Base-by-base conservation (phyloP, 2,113 vertebrate genomes). In the Cinclus mexicanus region DNA sequence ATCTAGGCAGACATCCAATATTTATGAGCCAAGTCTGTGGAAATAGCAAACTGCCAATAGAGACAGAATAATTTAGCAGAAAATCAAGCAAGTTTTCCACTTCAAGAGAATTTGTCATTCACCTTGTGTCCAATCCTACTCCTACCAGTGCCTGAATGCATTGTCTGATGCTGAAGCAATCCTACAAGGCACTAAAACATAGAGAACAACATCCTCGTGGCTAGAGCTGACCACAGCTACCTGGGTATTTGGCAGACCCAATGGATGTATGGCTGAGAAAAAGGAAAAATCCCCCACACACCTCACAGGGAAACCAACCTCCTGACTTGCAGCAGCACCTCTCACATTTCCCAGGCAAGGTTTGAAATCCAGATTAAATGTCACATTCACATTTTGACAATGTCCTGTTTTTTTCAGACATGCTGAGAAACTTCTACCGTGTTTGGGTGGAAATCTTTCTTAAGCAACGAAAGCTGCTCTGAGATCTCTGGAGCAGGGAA, bases 1-100 rank as follows among this genome's bases (percentile, higher is more conserved):
- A 97, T 89, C 94, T 95, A 95, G 96, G 97, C 97, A 97, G 69
- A 50, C 49, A 79, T 94, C 96, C 97, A 97, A 94, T 77, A 96
- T 60, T 95, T 87, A 96, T 83, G 95, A 94, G 95, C 95, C 93
- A 95, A 96, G 94, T 95, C 90, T 95, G 94, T 89, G 92, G 95
- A 97, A 97, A 96, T 92, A 95, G 94, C 7, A 97, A 98, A 97
- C 88, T 94, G 91, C 60, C 9, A 14, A 85, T 91, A 93, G 47
- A 61, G 88, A 93, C 68, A 71, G 94, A 94, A 96, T 95, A 95
- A 96, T 77, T 95, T 89, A 97, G 87, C 15, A 0, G 87, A 90
- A 96, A 96, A 96, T 88, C 2, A 33, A 92, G 83, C 37, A 63
- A 88, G 64, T 94, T 95, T 91, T 93, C 89, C 79, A 74, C 70